Percentiles rank a stretch among this genome's conserved stretches.
Evolutionary conservation across 2,113 vertebrate genomes (phyloP).

Genomic region (Beaufortia kweichowensis): DNA sequence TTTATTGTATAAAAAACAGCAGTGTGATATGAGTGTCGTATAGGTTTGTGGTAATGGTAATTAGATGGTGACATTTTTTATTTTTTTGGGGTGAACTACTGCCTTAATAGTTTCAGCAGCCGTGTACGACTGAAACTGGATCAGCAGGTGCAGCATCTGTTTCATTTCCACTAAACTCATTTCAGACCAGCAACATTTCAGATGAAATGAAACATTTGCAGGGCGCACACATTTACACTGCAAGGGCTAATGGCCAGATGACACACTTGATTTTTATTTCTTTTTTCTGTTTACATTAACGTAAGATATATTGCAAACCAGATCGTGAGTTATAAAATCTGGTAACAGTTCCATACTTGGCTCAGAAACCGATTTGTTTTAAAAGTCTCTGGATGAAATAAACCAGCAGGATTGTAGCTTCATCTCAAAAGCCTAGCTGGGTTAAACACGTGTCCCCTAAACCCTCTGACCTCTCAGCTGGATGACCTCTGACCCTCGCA

Average conservation of each 20-base stretch:
- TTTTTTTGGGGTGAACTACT: too few relatives aligned
- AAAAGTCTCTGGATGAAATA: not conserved
- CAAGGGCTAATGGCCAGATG: not conserved
- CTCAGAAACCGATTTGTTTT: not conserved
- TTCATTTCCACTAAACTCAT: slow-evolving; percentile 1
- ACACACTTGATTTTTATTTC: not conserved
- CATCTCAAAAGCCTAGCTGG: slow-evolving; percentile 1
- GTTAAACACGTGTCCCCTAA: slow-evolving; percentile 30
- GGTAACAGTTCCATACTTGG: not conserved
- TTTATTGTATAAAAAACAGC: too few relatives aligned
- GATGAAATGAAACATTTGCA: not conserved
- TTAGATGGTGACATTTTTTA: too few relatives aligned
- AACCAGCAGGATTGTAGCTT: slow-evolving; percentile 31
- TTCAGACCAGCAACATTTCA: not conserved
- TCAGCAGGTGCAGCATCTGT: slow-evolving; percentile 36
- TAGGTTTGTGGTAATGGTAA: too few relatives aligned
- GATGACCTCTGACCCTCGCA: slow-evolving; percentile 30
- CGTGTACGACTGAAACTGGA: slow-evolving; percentile 26
- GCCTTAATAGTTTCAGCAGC: slow-evolving; percentile 20
- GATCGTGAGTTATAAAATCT: not conserved
- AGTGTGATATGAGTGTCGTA: too few relatives aligned
- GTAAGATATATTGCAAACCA: not conserved
- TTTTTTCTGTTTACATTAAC: not conserved
- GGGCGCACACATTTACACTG: not conserved
- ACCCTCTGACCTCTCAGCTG: slow-evolving; percentile 39